Evolutionary conservation across 2,113 vertebrate genomes (phyloP).

Genomic region (human): DNA sequence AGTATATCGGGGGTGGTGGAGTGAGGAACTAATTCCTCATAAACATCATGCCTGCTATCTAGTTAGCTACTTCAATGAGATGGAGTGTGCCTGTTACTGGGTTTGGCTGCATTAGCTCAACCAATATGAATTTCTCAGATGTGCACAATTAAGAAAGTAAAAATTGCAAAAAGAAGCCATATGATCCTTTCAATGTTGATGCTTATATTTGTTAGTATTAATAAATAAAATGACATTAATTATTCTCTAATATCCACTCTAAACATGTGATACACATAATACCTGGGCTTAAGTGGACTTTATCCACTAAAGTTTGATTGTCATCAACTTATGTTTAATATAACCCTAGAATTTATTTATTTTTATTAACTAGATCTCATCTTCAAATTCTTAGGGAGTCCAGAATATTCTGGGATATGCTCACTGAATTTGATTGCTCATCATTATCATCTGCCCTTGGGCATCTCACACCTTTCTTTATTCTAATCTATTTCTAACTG

Average conservation of each 20-base stretch:
- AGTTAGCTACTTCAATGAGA: not conserved
- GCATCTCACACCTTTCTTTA: not conserved
- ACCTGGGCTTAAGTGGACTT: not conserved
- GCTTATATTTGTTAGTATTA: constrained; percentile 2
- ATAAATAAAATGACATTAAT: constrained; percentile 23
- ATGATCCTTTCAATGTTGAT: not conserved
- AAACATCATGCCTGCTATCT: not conserved
- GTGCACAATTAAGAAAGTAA: not conserved
- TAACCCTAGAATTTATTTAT: not conserved
- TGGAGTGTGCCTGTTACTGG: not conserved
- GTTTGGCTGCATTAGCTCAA: not conserved
- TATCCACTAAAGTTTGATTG: not conserved
- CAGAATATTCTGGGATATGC: not conserved
- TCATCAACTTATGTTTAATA: not conserved
- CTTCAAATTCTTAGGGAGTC: not conserved
- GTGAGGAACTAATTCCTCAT: not conserved
- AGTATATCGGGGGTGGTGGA: not conserved
- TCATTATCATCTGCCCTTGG: not conserved
- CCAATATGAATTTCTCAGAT: not conserved
- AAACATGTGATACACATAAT: not conserved
- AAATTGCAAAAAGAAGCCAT: not conserved
- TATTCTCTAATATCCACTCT: constrained; percentile 10
- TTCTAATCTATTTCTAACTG: constrained; percentile 21
- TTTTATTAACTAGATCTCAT: not conserved
- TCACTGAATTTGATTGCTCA: not conserved